Evolutionary conservation across 2,888 invertebrate genomes (phyloP).

Genomic region (Pseudoips prasinana): DNA sequence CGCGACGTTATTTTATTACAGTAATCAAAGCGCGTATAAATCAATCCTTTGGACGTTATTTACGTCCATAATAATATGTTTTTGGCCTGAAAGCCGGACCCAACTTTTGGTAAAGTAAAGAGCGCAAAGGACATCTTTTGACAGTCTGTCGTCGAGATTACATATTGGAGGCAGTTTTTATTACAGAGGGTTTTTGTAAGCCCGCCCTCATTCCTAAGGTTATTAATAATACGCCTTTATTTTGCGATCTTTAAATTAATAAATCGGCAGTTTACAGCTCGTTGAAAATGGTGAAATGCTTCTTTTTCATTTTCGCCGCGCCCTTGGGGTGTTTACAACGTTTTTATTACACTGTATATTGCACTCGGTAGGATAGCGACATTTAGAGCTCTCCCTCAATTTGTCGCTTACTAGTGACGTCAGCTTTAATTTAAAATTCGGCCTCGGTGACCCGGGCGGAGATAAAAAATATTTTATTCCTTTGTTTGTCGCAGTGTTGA

Average conservation of each 20-base stretch:
- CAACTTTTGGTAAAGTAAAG: slow-evolving; percentile 10
- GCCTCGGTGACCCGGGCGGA: slow-evolving; percentile 14
- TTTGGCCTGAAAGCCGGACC: slow-evolving; percentile 12
- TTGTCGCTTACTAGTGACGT: slow-evolving; percentile 28
- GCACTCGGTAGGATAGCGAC: slow-evolving; percentile 26
- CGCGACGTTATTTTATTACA: slow-evolving; percentile 5
- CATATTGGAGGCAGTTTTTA: slow-evolving; percentile 37
- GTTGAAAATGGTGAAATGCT: slow-evolving; percentile 28
- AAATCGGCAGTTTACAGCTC: slow-evolving; percentile 50
- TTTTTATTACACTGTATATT: slow-evolving; percentile 44
- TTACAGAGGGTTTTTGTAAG: slow-evolving; percentile 30
- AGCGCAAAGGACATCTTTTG: slow-evolving; percentile 33
- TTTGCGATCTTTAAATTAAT: slow-evolving; percentile 58
- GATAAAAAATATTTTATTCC: slow-evolving; percentile 18
- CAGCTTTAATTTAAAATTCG: slow-evolving; percentile 34
- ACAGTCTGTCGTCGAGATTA: slow-evolving; percentile 33
- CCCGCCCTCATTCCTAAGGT: slow-evolving; percentile 44
- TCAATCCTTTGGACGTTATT: too few relatives aligned
- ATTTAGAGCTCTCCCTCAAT: slow-evolving; percentile 33
- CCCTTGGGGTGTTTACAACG: slow-evolving; percentile 39
- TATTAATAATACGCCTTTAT: slow-evolving; percentile 47
- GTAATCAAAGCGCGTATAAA: too few relatives aligned
- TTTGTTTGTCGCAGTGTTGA: slow-evolving; percentile 15
- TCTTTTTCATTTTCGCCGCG: slow-evolving; percentile 47
- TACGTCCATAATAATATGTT: too few relatives aligned